Conservation (phyloP, 2,797 vertebrate genomes). For the Toxotes lorentzi region DNA sequence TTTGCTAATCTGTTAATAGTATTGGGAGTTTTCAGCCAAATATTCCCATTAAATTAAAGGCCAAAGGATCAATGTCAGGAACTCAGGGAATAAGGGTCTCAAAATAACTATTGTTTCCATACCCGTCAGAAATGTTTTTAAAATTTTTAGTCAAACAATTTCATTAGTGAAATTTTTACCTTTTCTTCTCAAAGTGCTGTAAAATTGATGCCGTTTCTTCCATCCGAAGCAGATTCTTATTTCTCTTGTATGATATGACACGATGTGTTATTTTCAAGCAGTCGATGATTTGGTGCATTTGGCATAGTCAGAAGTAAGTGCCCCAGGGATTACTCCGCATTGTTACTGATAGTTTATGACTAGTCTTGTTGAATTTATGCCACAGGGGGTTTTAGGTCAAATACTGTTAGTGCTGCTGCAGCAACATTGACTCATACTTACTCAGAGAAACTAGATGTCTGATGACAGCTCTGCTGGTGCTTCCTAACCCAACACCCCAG, state of each 20-base stretch:
- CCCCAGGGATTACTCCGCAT: background rate
- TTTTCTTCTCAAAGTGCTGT: background rate
- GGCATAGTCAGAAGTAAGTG: background rate
- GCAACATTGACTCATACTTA: constrained; percentile 30
- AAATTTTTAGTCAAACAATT: background rate
- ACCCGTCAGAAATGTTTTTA: background rate
- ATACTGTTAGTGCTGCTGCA: constrained; percentile 30
- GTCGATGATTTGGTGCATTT: background rate
- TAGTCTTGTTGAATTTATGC: constrained; percentile 22
- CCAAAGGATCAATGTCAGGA: background rate
- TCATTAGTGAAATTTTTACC: background rate
- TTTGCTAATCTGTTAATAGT: constrained; percentile 1
- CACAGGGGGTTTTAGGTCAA: constrained; percentile 18
- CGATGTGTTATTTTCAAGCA: background rate
- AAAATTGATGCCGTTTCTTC: background rate
- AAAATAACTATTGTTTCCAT: background rate
- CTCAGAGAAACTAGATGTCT: constrained; percentile 30
- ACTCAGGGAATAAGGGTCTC: background rate
- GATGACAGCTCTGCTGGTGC: constrained; percentile 24
- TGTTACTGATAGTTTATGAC: constrained; percentile 26
- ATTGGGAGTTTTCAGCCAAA: background rate
- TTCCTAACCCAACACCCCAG: constrained; percentile 22
- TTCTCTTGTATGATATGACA: background rate
- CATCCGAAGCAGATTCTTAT: background rate
- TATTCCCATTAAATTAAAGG: background rate